Percentiles rank a stretch among this genome's conserved stretches.
These are phyloP conservation scores for Damaliscus lunatus DNA, from an alignment of 2,113 vertebrate genomes.

Conservation along the genomic window DNA sequence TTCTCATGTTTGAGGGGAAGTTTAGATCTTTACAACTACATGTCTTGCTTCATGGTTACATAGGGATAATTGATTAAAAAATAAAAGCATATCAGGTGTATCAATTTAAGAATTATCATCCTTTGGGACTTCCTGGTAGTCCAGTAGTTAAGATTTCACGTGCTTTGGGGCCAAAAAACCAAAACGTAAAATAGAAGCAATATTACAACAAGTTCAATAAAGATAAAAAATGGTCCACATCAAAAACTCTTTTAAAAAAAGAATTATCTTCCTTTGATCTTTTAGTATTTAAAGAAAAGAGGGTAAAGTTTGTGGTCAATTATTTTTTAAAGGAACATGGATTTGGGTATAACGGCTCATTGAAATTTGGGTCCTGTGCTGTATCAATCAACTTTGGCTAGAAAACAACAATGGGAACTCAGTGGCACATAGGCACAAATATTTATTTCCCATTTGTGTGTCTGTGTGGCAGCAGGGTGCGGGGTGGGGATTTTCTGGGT, in stretches of 20 bases:
- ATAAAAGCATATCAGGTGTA: conserved; percentile 30
- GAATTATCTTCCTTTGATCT: not conserved
- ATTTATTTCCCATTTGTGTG: not conserved
- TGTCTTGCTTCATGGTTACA: not conserved
- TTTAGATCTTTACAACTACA: not conserved
- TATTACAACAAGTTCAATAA: not conserved
- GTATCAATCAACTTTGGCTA: not conserved
- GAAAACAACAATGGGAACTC: not conserved
- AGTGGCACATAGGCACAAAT: no score
- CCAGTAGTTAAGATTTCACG: not conserved
- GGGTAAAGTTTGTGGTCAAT: not conserved
- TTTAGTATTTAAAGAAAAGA: not conserved
- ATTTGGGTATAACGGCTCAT: not conserved
- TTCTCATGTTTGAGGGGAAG: not conserved
- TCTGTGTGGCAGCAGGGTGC: not conserved
- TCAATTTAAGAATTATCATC: not conserved
- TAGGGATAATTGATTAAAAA: not conserved
- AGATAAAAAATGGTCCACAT: not conserved
- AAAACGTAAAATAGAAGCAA: not conserved
- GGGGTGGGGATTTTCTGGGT: not conserved
- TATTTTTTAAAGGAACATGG: not conserved
- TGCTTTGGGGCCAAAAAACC: not conserved
- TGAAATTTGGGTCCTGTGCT: not conserved
- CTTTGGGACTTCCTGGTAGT: not conserved
- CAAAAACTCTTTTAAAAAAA: not conserved